These are phyloP conservation scores for Peucedramus taeniatus DNA, from an alignment of 2,113 vertebrate species.

Conservation along the genomic window DNA sequence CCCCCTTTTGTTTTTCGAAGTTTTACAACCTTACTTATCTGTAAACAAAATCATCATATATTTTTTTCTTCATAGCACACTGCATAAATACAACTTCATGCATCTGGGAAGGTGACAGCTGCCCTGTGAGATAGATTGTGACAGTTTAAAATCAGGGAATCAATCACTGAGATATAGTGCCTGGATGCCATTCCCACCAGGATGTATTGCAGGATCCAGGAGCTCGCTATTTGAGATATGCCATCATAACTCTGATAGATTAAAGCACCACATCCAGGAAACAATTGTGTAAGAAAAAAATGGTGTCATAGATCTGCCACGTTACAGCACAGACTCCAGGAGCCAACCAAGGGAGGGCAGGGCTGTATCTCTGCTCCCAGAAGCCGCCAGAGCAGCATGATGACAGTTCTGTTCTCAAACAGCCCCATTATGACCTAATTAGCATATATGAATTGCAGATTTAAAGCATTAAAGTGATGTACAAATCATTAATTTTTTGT, in stretches of 20 bases:
- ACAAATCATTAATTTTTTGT: slow-evolving; percentile 86
- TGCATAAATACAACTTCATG: slow-evolving; percentile 75
- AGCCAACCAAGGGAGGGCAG: slow-evolving; percentile 59
- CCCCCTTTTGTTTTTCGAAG: slow-evolving; percentile 57
- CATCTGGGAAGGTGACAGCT: slow-evolving; percentile 74
- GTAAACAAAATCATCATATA: slow-evolving; percentile 66
- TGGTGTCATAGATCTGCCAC: slow-evolving; percentile 70
- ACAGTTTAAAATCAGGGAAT: slow-evolving; percentile 75
- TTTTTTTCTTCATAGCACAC: slow-evolving; percentile 41
- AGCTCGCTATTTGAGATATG: slow-evolving; percentile 76
- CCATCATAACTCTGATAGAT: slow-evolving; percentile 76
- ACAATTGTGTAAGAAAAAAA: slow-evolving; percentile 67
- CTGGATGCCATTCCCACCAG: slow-evolving; percentile 35
- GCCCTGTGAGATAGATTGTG: slow-evolving; percentile 71
- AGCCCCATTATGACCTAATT: slow-evolving; percentile 81
- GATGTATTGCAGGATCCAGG: slow-evolving; percentile 68
- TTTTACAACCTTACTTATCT: slow-evolving; percentile 70
- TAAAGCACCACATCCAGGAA: slow-evolving; percentile 73
- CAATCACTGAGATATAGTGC: slow-evolving; percentile 72
- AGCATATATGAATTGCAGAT: slow-evolving; percentile 86
- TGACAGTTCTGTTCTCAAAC: slow-evolving; percentile 82
- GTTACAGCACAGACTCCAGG: slow-evolving; percentile 62
- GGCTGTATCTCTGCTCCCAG: slow-evolving; percentile 68
- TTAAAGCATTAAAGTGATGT: slow-evolving; percentile 82
- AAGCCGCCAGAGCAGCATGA: slow-evolving; percentile 68